Evolutionary conservation across 1,140 invertebrate genomes (phyloP), one percentile per base, ranked within the genome.

Genomic region (Drosophila subobscura): DNA sequence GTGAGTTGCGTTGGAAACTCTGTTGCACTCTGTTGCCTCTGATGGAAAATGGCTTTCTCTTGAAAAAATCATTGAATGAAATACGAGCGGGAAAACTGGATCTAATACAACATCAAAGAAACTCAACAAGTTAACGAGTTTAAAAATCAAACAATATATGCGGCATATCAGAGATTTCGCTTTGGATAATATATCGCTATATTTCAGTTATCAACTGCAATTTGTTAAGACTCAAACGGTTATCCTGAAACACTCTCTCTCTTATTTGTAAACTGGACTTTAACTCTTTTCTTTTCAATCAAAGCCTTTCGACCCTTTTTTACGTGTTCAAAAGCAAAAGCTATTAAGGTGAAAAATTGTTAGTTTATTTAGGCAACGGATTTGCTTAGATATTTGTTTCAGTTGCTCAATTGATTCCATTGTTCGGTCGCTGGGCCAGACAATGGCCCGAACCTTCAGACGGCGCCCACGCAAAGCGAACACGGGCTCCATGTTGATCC

Each of bases 261-360:
- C 16, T 20, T 20, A 20, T 0, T 20, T 20, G 16, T 20, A 20
- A 20, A 55, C 4, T 55, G 47, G 20, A 2, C 6, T 33, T 8
- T 25, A 66, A 68, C 65, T 55, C 65, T 25, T 67, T 68, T 45
- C 65, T 66, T 66, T 68, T 55, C 50, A 68, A 67, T 67, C 61
- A 68, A 67, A 41, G 27, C 23, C 23, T 51, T 49, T 68, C 29
- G 66, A 68, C 50, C 50, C 51, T 67, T 68, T 58, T 65, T 23
- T 56, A 42, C 16, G 16, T 0, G 20, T 44, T 59, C 50, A 42
- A 10, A 49, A 33, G 7, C 8, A 12, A 70, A 55, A 41, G 66
- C 51, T 55, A 70, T 70, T 70, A 68, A 68, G 63, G 64, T 70
- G 66, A 70, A 70, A 70, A 70, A 70, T 70, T 68, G 66, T 70